These are phyloP conservation scores for Nymphalis polychloros DNA, from an alignment of 2,888 invertebrate species.

Conservation along the genomic window DNA sequence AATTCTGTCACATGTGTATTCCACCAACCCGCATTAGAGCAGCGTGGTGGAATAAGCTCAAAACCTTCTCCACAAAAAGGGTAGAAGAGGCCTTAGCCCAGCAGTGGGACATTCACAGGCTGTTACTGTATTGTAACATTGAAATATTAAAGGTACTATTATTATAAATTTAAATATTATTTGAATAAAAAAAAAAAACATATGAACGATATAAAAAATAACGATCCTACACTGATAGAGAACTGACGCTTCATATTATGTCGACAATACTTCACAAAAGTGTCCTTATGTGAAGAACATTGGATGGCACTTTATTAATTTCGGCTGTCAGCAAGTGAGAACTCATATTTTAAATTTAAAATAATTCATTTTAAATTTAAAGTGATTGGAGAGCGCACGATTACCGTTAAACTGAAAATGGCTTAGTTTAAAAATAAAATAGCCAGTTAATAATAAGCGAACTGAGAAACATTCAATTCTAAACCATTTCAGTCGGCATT, in stretches of 20 bases:
- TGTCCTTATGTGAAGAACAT: slow-evolving; percentile 28
- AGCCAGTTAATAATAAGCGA: slow-evolving; percentile 34
- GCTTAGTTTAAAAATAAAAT: slow-evolving; percentile 18
- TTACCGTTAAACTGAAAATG: slow-evolving; percentile 17
- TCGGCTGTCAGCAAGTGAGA: slow-evolving; percentile 22
- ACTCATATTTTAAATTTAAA: slow-evolving; percentile 25
- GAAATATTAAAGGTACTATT: too few relatives aligned
- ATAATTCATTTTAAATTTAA: slow-evolving; percentile 30
- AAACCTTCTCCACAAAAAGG: too few relatives aligned
- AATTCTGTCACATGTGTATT: too few relatives aligned
- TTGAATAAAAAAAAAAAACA: background rate
- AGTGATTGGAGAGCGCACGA: slow-evolving; percentile 24
- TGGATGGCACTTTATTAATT: slow-evolving; percentile 29
- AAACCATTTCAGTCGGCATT: slow-evolving; percentile 66
- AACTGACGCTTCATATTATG: slow-evolving; percentile 9
- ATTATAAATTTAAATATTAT: background rate
- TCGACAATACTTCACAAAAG: slow-evolving; percentile 30
- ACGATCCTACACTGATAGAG: slow-evolving; percentile 2
- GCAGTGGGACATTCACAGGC: too few relatives aligned
- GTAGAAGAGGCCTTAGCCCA: too few relatives aligned
- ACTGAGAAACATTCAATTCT: slow-evolving; percentile 52
- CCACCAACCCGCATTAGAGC: too few relatives aligned
- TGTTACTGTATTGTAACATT: too few relatives aligned
- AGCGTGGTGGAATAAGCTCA: too few relatives aligned
- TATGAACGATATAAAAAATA: background rate